Conservation (phyloP, 2,113 vertebrate genomes). For the Orthonyx spaldingii region DNA sequence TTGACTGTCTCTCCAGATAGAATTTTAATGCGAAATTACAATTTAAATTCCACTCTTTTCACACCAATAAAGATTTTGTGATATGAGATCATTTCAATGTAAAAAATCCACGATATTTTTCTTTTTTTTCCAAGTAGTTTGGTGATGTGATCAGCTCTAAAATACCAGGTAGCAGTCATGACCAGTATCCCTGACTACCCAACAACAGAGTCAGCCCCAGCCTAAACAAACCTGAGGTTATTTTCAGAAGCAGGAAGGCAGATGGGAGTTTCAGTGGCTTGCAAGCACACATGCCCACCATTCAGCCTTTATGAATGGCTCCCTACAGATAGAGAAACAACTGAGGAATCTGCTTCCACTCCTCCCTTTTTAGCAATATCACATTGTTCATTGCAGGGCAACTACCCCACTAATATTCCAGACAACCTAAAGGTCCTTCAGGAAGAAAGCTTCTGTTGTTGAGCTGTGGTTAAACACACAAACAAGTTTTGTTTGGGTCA, state of each 20-base stretch:
- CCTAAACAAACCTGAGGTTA: background rate
- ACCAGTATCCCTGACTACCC: background rate
- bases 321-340: background rate
- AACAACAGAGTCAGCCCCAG: background rate
- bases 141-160: background rate
- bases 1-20: background rate
- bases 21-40: conserved; percentile 17
- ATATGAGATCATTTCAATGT: background rate
- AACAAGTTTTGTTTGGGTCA: background rate
- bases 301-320: conserved; percentile 50
- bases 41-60: background rate
- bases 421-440: background rate
- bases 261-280: conserved; percentile 25
- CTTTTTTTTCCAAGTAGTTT: background rate
- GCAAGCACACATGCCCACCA: background rate
- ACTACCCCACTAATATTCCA: background rate
- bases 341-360: background rate
- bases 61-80: background rate
- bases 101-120: background rate
- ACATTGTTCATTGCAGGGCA: background rate
- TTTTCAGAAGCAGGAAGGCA: conserved; percentile 53
- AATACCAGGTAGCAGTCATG: background rate
- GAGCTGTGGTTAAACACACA: background rate
- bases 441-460: background rate
- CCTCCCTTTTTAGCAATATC: background rate